Evolutionary conservation across 2,888 invertebrate genomes (phyloP), one percentile per base, ranked within the genome.

Genomic region (Dolomedes plantarius): DNA sequence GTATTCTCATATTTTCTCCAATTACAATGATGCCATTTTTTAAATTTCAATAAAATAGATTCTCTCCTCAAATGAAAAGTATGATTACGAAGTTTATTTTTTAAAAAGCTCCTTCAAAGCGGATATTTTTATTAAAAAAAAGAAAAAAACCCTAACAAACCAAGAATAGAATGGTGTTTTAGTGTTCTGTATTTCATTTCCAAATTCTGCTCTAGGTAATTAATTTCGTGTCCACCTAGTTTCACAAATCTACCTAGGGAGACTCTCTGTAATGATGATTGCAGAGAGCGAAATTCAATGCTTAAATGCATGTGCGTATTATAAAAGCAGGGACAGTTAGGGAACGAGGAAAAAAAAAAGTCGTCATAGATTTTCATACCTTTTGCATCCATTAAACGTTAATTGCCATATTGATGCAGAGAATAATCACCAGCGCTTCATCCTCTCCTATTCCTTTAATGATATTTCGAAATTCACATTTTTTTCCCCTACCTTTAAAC

Each of bases 341-440:
- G 36, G 11, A 11, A 11, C 5, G 16, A 46, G 16, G 46, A 46
- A 46, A 13, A 46, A 46, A 46, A 16, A 16, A 46, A 16, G 46
- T 9, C 9, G 41, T 46, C 41, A 23, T 56, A 56, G 56, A 56
- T 23, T 56, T 56, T 56, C 56, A 56, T 56, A 23, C 56, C 56
- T 56, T 23, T 56, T 23, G 56, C 23, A 56, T 56, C 56, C 56
- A 56, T 56, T 56, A 56, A 56, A 56, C 23, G 56, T 56, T 56
- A 56, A 56, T 56, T 56, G 56, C 56, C 56, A 5, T 56, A 56
- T 56, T 56, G 56, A 23, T 23, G 56, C 23, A 56, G 23, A 23
- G 56, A 56, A 56, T 56, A 56, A 56, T 56, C 56, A 56, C 23
- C 56, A 56, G 23, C 56, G 11, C 16, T 46, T 56, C 13, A 56